Evolutionary conservation across 2,113 vertebrate genomes (phyloP).

Genomic region (human (Homo sapiens)): GRCh38 chr9:20488001-20488500

Average conservation of each 20-base stretch:
- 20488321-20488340: not conserved
- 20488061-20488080: conserved; percentile 29
- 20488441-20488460: not conserved
- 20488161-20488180: not conserved
- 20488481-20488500: conserved; percentile 16
- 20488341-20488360: not conserved
- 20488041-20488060: not conserved
- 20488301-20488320: not conserved
- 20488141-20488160: conserved; percentile 18
- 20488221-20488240: not conserved
- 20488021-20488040: not conserved
- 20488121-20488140: conserved; percentile 33
- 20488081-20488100: conserved; percentile 12
- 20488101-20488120: not conserved
- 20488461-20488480: not conserved
- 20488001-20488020: not conserved
- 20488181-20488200: not conserved
- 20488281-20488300: not conserved
- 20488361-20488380: not conserved
- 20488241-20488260: not conserved
- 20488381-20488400: not conserved
- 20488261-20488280: not conserved
- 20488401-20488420: not conserved
- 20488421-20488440: not conserved
- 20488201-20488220: not conserved